Percentiles rank a stretch among this genome's conserved stretches.
phyloP scores from a whole-genome alignment of 2,113 vertebrate species.

The Aptenodytes forsteri region DNA sequence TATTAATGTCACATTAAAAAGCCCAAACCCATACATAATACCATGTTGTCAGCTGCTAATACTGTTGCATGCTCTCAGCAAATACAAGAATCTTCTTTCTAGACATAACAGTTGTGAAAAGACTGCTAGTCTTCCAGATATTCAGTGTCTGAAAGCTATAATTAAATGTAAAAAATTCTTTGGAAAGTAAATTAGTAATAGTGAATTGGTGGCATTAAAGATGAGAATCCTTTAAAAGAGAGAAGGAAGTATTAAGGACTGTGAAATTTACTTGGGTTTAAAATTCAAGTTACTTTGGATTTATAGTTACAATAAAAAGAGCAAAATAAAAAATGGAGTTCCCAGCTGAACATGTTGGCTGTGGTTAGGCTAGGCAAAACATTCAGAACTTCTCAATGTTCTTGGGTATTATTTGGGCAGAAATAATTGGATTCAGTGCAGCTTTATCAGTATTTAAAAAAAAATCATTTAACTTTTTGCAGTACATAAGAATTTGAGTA shows the following conservation, averaged over 20 bases:
- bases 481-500: neutral
- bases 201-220: neutral
- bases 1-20: neutral
- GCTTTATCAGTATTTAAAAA: neutral
- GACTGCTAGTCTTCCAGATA: neutral
- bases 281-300: neutral
- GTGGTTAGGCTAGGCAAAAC: neutral
- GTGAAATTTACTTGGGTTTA: neutral
- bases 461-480: neutral
- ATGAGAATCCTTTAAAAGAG: neutral
- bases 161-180: neutral
- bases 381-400: neutral
- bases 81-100: neutral
- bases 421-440: neutral
- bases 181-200: neutral
- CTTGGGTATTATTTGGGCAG: neutral
- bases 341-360: neutral
- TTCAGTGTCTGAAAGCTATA: neutral
- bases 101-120: neutral
- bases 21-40: accelerated
- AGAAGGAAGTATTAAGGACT: neutral
- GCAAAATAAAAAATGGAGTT: neutral
- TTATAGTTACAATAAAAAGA: neutral
- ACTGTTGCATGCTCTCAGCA: neutral
- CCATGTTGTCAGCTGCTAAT: neutral